Evolutionary conservation across 2,113 vertebrate genomes (phyloP).

Genomic region (Climacteris rufus): DNA sequence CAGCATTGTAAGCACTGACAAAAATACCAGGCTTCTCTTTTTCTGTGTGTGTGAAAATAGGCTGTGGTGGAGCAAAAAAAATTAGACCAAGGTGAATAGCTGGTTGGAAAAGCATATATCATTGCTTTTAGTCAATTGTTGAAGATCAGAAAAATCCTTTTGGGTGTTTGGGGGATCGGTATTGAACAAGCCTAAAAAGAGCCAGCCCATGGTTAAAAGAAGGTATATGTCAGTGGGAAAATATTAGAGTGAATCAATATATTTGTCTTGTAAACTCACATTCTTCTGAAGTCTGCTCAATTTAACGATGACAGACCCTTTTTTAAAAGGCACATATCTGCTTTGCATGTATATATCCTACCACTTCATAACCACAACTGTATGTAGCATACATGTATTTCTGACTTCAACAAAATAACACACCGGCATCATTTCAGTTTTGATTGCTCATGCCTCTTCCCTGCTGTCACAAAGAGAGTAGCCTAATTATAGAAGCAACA

Average conservation of each 20-base stretch:
- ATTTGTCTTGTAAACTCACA: not conserved
- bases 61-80: not conserved
- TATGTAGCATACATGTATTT: not conserved
- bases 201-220: not conserved
- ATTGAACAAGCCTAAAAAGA: not conserved
- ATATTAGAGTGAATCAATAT: not conserved
- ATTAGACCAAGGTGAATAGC: not conserved
- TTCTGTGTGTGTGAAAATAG: not conserved
- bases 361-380: not conserved
- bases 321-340: not conserved
- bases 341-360: not conserved
- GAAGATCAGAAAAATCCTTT: not conserved
- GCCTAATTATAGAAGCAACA: constrained; percentile 14
- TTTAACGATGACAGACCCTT: not conserved
- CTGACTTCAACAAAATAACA: constrained; percentile 43
- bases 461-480: constrained; percentile 37
- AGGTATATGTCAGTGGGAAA: not conserved
- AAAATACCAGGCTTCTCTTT: not conserved
- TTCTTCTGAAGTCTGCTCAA: not conserved
- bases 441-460: constrained; percentile 39
- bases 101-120: not conserved
- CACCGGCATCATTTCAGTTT: constrained; percentile 19
- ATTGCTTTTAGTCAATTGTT: not conserved
- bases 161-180: not conserved
- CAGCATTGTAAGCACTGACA: not conserved